Evolutionary conservation across 2,888 invertebrate genomes (phyloP).

Genomic region (Eupithecia exiguata): DNA sequence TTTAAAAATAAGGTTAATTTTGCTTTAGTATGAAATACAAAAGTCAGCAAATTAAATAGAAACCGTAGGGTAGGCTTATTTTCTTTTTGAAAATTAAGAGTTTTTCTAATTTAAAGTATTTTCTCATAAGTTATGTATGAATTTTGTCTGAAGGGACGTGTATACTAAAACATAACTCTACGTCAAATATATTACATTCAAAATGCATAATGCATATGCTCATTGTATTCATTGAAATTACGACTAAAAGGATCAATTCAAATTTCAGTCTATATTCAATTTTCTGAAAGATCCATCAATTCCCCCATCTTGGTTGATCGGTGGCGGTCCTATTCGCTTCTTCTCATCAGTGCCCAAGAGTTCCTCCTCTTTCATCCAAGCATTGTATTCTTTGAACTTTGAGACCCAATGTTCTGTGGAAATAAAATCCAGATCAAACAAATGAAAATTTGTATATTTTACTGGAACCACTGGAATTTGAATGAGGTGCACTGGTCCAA

Average conservation of each 20-base stretch:
- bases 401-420: conserved; percentile 77
- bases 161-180: not conserved
- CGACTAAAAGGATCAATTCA: not conserved
- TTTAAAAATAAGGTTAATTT: not conserved
- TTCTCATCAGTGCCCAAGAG: conserved; percentile 82
- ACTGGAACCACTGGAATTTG: not conserved
- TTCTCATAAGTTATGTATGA: not conserved
- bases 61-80: not conserved
- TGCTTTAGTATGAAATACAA: not conserved
- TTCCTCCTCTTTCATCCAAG: conserved; percentile 82
- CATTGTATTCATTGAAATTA: not conserved
- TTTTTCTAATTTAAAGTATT: not conserved
- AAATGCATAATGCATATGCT: not conserved
- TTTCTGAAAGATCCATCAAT: conserved; percentile 83
- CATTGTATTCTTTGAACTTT: conserved; percentile 78
- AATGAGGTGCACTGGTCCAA: not conserved
- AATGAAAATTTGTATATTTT: not conserved
- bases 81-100: not conserved
- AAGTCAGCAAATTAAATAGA: not conserved
- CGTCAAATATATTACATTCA: not conserved
- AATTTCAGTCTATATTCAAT: conserved; percentile 77
- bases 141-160: not conserved
- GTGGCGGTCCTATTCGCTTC: conserved; percentile 78
- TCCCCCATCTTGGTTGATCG: conserved; percentile 72
- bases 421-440: conserved; percentile 3